Percentiles rank a stretch among this genome's conserved stretches.
These are phyloP conservation scores for Aurelia aurita complex sp. Pacific DNA, from an alignment of 30 jellyfish, hydroid and myxozoan genomes.

Conservation along the genomic window DNA sequence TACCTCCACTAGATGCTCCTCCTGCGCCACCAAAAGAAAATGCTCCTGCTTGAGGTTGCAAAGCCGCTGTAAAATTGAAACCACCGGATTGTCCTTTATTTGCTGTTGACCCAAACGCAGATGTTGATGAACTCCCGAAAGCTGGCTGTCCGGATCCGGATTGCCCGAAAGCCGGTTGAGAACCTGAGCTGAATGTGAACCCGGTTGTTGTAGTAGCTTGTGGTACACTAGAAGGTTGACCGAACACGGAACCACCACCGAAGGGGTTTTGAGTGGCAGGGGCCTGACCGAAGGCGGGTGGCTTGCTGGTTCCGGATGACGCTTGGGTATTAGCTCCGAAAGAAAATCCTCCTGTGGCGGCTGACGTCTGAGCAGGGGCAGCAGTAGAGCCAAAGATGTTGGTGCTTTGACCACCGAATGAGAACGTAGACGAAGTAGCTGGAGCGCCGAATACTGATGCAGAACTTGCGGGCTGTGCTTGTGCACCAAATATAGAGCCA, in stretches of 20 bases:
- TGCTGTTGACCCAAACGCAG: constrained; percentile 13
- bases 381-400: background rate
- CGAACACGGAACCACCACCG: background rate
- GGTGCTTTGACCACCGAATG: constrained; percentile 13
- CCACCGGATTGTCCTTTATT: constrained; percentile 41
- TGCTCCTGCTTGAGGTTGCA: constrained; percentile 23
- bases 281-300: background rate
- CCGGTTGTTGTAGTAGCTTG: background rate
- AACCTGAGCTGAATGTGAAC: background rate
- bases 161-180: constrained; percentile 21
- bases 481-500: constrained; percentile 40
- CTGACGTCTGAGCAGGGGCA: background rate
- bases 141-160: constrained; percentile 17
- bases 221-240: constrained; percentile 8
- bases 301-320: constrained; percentile 6
- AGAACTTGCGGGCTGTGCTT: background rate
- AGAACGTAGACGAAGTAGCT: background rate
- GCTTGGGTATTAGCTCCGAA: constrained; percentile 3
- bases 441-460: constrained; percentile 10
- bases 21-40: constrained; percentile 60
- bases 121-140: constrained; percentile 21
- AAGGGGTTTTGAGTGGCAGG: constrained; percentile 9
- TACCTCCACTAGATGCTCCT: constrained; percentile 42
- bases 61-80: constrained; percentile 37
- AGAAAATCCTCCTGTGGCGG: constrained; percentile 25